Base-by-base conservation (phyloP, 2,113 vertebrate species). In the Xenotilapia caudafasciata region DNA sequence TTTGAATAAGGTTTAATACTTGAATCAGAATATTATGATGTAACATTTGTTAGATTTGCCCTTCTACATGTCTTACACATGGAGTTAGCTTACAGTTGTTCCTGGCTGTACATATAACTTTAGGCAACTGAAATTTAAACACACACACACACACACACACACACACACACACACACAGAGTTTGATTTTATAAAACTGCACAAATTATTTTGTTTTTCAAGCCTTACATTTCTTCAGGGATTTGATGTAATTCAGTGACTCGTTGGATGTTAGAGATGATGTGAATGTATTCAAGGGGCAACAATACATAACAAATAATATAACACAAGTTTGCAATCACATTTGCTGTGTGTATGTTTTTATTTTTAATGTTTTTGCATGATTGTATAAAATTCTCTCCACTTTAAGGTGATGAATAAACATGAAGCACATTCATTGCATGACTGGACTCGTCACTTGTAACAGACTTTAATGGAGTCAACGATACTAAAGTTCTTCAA, bases 221-320 rank as follows among this genome's bases (percentile, higher is more conserved):
- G 84, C 56, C 65, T 89, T 83, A 75, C n/a, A 84, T 33, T 58
- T 84, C 15, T 91, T 89, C 79, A 70, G 60, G 86, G 86, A 90
- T 28, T 58, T 6, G 4, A 14, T 85, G 21, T 79, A 14, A 58
- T 47, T 68, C 47, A 40, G 26, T 15, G 55, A 38, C 23, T 47
- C 0, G 15, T 7, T 75, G 23, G 23, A 19, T 75, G 70, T 31
- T 75, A 47, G 42, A 75, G 6, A 75, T 75, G 14, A 75, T 49
- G 42, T 75, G 70, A 75, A 75, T 75, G 70, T 75, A 75, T 75
- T 47, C 23, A 4, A 47, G 26, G 23, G 42, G 15, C 70, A 1
- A 47, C 23, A 47, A 75, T 45, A 73, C 42, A 28, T 1, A 17
- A 75, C 70, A 75, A 12, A 12, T 75, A 49, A 19, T 49, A 75